Percentiles rank a stretch among this genome's conserved stretches.
phyloP scores from a whole-genome alignment of 2,888 invertebrate species.

The Megaustenia siamemsis region DNA sequence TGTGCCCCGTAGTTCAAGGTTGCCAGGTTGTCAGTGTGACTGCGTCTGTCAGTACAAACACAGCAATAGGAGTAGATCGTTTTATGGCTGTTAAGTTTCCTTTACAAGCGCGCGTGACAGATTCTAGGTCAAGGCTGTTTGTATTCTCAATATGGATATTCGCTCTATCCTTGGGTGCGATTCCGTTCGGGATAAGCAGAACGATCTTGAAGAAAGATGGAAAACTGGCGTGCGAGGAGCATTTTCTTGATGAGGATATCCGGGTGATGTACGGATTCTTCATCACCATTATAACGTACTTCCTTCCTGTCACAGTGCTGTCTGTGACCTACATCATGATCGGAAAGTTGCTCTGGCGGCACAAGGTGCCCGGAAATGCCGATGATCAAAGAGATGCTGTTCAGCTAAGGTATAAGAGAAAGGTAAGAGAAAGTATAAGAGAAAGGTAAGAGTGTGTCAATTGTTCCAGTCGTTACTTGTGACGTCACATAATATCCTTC shows the following conservation, averaged over 20 bases:
- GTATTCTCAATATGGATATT: constrained; percentile 81
- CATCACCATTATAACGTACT: constrained; percentile 74
- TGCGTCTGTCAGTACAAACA: constrained; percentile 81
- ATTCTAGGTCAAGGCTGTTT: constrained; percentile 77
- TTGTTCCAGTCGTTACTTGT: too few relatives aligned
- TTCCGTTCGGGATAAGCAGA: constrained; percentile 78
- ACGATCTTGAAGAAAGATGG: constrained; percentile 54
- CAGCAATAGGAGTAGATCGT: constrained; percentile 81
- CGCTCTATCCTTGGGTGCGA: constrained; percentile 77
- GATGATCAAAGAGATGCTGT: constrained; percentile 80
- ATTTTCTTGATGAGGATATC: constrained; percentile 60
- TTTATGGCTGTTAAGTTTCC: constrained; percentile 77
- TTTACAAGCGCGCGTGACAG: constrained; percentile 79
- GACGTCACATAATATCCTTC: too few relatives aligned
- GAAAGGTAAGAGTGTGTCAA: too few relatives aligned
- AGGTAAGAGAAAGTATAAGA: constrained; percentile 77
- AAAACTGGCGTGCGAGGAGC: constrained; percentile 66
- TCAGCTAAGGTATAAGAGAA: constrained; percentile 80
- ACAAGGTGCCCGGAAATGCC: constrained; percentile 81
- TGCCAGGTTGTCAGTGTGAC: constrained; percentile 81
- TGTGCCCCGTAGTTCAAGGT: constrained; percentile 82
- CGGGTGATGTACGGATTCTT: constrained; percentile 71
- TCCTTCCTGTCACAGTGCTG: constrained; percentile 80
- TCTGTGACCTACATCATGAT: constrained; percentile 81
- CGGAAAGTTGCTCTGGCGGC: constrained; percentile 80